phyloP scores from a whole-genome alignment of 2,888 invertebrate species.

The Linnaemya tessellans region DNA sequence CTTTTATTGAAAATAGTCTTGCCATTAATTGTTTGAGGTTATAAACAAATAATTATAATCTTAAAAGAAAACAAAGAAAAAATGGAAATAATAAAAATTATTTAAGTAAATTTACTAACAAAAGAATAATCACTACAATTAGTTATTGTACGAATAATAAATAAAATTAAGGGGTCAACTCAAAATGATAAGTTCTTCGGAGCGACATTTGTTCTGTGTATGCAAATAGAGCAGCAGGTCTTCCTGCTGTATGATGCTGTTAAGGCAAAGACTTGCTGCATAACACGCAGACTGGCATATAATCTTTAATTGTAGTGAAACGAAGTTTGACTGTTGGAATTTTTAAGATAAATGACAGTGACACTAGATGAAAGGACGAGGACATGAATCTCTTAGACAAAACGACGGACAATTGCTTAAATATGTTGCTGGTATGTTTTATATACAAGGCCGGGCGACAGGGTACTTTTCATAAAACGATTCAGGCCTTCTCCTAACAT shows the following conservation, averaged over 20 bases:
- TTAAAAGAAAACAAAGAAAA: conserved; percentile 9
- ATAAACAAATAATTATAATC: neutral
- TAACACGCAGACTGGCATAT: neutral
- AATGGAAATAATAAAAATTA: neutral
- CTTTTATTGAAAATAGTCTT: conserved; percentile 30
- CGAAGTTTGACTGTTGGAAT: no score
- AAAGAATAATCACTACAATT: neutral
- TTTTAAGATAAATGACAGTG: no score
- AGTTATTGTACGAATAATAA: conserved; percentile 1
- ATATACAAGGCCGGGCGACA: no score
- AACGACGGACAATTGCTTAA: no score
- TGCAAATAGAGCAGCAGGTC: no score
- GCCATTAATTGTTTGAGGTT: neutral
- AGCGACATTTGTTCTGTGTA: neutral
- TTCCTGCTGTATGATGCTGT: neutral
- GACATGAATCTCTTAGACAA: no score
- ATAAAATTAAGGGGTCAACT: neutral
- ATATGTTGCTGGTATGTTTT: no score
- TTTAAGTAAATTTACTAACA: neutral
- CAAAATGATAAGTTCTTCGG: conserved; percentile 2
- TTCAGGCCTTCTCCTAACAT: no score
- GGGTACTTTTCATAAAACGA: no score
- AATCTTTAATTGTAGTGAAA: neutral
- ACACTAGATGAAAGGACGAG: no score
- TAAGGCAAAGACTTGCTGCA: no score